Conservation (phyloP, 2,113 vertebrate species). For the Melierax canorus region DNA sequence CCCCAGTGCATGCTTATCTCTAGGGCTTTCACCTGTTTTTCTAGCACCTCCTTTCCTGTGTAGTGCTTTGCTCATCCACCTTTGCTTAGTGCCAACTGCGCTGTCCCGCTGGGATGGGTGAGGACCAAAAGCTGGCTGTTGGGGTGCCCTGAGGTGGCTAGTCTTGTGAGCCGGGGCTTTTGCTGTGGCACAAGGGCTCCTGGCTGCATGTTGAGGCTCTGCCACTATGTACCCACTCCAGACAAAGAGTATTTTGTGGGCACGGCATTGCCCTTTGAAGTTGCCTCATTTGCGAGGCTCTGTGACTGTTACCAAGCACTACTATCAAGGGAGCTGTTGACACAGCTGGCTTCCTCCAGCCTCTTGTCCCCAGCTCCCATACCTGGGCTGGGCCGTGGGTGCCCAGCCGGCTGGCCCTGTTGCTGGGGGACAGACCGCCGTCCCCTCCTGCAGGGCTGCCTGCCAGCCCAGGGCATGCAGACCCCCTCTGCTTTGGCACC, state of each 20-base stretch:
- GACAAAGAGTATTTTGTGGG: background rate
- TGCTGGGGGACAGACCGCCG: background rate
- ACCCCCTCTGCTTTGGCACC: background rate
- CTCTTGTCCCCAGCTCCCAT: background rate
- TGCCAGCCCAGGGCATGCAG: background rate
- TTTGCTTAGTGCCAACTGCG: rapidly evolving
- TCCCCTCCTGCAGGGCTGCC: background rate
- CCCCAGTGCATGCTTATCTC: background rate
- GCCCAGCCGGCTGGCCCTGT: background rate
- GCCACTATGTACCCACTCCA: background rate
- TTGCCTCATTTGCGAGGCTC: rapidly evolving
- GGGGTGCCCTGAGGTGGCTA: background rate
- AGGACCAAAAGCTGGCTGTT: background rate
- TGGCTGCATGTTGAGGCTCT: background rate
- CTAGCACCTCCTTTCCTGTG: slow-evolving; percentile 3
- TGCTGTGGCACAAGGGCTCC: background rate
- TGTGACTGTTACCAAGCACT: background rate
- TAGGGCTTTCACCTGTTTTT: slow-evolving; percentile 10
- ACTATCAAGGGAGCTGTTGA: slow-evolving; percentile 31
- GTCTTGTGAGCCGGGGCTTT: background rate
- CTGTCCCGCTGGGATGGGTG: rapidly evolving
- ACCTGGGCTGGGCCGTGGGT: background rate
- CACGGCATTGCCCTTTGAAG: background rate
- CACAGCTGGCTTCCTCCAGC: slow-evolving; percentile 43
- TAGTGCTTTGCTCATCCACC: background rate